A percentile compares a stretch with the other conserved stretches of the same genome.
These are phyloP conservation scores for Rallus crepitans DNA, from an alignment of 2,797 vertebrate genomes.

Conservation along the genomic window DNA sequence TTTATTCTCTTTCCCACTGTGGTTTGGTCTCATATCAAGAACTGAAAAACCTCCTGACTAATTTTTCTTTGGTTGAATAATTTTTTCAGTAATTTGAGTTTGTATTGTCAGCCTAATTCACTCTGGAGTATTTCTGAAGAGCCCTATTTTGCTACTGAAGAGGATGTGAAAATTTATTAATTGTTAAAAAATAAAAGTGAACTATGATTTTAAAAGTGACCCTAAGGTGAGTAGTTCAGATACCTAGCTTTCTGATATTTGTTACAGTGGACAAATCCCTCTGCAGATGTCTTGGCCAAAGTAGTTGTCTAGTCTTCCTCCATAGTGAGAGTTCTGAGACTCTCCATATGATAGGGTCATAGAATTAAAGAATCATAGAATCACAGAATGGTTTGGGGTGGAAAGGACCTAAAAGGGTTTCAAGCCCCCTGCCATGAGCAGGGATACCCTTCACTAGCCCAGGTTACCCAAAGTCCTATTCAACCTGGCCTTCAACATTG, in stretches of 20 bases:
- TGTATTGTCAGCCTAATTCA: not conserved
- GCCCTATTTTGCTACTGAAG: not conserved
- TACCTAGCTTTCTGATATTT: not conserved
- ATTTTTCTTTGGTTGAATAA: not conserved
- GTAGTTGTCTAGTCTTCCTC: not conserved
- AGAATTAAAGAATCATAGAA: no score
- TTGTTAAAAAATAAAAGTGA: not conserved
- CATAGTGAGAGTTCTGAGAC: not conserved
- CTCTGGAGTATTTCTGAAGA: not conserved
- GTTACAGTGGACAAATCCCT: not conserved
- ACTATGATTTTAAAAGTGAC: not conserved
- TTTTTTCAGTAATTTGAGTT: not conserved
- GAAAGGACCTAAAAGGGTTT: no score
- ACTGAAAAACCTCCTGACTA: not conserved
- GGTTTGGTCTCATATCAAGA: not conserved
- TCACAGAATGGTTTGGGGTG: no score
- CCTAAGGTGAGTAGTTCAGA: not conserved
- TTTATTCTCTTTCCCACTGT: not conserved
- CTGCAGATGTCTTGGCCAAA: not conserved
- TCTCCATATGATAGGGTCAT: not conserved
- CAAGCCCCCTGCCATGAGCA: no score
- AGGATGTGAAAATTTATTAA: not conserved
- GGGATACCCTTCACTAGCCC: no score
- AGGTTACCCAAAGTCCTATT: no score
- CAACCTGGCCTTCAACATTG: no score